Evolutionary conservation across 2,797 vertebrate genomes (phyloP).

Genomic region (Dendrocincla fuliginosa): DNA sequence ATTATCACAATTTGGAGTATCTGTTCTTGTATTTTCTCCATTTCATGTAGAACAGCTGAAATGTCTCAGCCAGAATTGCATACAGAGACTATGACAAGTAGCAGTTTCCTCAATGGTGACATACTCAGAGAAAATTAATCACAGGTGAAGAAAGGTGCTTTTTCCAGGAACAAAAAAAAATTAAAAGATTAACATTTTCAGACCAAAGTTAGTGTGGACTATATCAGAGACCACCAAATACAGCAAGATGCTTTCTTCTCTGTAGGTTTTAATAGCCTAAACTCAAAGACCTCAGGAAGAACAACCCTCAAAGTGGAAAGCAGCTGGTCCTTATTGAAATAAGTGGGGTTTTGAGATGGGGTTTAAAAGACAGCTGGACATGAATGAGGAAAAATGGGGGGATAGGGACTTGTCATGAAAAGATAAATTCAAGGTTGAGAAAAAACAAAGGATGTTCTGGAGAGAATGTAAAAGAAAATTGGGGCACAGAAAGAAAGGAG

Average conservation of each 20-base stretch:
- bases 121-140: background rate
- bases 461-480: background rate
- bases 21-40: background rate
- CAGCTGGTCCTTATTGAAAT: background rate
- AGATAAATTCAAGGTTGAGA: background rate
- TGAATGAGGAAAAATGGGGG: background rate
- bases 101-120: fast-evolving
- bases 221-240: background rate
- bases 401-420: background rate
- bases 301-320: background rate
- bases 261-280: background rate
- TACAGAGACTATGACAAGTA: background rate
- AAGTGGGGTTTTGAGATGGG: background rate
- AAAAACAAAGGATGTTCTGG: background rate
- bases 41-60: background rate
- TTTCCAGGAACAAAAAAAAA: background rate
- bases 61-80: background rate
- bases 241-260: background rate
- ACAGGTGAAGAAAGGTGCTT: background rate
- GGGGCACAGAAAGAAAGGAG: background rate
- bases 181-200: background rate
- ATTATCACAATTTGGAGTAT: background rate
- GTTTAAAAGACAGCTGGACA: background rate
- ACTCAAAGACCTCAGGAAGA: background rate
- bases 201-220: background rate